A percentile compares a stretch with the other conserved stretches of the same genome.
Conservation (phyloP, 2,888 invertebrate species). For the Meganola albula region DNA sequence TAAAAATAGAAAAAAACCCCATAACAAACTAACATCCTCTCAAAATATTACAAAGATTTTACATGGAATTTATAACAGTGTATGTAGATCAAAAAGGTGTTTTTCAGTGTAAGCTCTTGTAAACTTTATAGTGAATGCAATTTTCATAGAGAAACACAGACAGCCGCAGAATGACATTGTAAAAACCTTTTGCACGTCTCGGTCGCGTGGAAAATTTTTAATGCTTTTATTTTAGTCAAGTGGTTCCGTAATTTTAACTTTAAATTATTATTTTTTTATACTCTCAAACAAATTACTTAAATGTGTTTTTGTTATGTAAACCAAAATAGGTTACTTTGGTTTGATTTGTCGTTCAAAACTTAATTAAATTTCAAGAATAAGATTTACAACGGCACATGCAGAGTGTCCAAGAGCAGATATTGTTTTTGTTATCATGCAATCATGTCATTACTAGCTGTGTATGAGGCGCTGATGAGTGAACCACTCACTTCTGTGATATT, state of each 20-base stretch:
- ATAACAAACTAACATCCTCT: constrained; percentile 1
- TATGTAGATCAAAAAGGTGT: constrained; percentile 30
- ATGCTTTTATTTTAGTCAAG: background rate
- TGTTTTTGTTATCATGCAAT: too few species aligned
- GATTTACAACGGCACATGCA: too few species aligned
- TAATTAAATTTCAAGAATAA: too few species aligned
- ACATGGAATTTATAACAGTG: constrained; percentile 19
- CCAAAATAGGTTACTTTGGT: too few species aligned
- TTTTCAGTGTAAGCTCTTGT: constrained; percentile 42
- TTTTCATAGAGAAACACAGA: constrained; percentile 39
- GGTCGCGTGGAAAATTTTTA: constrained; percentile 25
- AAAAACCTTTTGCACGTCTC: constrained; percentile 30
- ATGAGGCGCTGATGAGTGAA: too few species aligned
- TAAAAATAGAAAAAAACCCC: constrained; percentile 1
- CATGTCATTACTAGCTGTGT: too few species aligned
- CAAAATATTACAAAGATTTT: constrained; percentile 12
- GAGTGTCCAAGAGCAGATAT: too few species aligned
- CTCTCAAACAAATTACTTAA: too few species aligned
- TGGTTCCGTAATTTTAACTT: constrained; percentile 20
- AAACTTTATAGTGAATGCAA: constrained; percentile 45
- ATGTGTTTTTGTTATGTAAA: too few species aligned
- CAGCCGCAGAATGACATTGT: constrained; percentile 35
- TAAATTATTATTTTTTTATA: too few species aligned
- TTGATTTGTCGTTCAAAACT: too few species aligned
- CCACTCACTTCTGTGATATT: too few species aligned